Evolutionary conservation across 2,113 vertebrate species (phyloP).

Genomic region (Corythornis madagascariensis): DNA sequence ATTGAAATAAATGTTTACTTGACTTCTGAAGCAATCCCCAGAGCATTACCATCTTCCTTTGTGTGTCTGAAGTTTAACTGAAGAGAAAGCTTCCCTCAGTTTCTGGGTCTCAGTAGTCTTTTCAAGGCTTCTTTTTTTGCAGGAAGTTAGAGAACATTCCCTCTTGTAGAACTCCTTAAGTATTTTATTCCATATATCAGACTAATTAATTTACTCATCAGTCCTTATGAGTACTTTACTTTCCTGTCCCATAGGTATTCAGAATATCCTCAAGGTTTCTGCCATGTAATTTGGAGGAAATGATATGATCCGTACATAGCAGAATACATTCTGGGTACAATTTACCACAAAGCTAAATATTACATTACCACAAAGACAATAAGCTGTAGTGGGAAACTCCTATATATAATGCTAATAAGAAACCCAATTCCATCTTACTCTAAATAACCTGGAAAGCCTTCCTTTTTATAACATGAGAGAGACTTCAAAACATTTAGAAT

Average conservation of each 20-base stretch:
- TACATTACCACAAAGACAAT: neutral
- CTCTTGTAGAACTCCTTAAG: neutral
- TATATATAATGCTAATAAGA: neutral
- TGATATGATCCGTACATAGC: neutral
- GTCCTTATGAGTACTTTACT: neutral
- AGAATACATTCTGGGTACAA: neutral
- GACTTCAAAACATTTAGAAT: neutral
- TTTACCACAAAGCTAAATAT: neutral
- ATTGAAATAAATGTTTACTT: neutral
- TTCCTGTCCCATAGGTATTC: neutral
- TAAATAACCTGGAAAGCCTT: conserved; percentile 12
- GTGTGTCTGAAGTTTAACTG: neutral
- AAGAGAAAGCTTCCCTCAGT: neutral
- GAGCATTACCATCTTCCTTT: neutral
- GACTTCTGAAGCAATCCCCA: neutral
- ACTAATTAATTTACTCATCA: neutral
- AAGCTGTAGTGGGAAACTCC: neutral
- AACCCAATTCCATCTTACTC: neutral
- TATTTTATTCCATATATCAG: neutral
- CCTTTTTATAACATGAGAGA: neutral
- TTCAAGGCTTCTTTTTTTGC: neutral
- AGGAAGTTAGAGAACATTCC: neutral
- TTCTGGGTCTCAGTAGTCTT: neutral
- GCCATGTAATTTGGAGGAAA: neutral
- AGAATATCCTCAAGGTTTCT: neutral